Evolutionary conservation across 2,888 invertebrate genomes (phyloP), one percentile per base, ranked within the genome.

Genomic region (Dermolepida albohirtum): DNA sequence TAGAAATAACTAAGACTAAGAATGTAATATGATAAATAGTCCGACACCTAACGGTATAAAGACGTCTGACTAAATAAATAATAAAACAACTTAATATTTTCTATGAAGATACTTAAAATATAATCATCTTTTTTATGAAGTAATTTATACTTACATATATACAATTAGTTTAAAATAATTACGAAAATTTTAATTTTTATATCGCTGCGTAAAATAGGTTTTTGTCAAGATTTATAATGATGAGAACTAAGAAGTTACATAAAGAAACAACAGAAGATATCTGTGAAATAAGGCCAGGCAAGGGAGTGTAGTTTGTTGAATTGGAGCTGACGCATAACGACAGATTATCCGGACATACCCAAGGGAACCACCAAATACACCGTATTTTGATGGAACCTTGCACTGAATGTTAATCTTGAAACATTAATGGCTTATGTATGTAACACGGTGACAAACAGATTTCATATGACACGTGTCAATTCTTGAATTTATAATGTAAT

Each of bases 281-380:
- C 67, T 73, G 74, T 74, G 74, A 74, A 75, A 76, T 76, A 74
- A 76, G 76, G 75, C 73, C 71, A 74, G 76, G 75, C 76, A 74
- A 71, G 71, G 68, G 64, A 67, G 71, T 69, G 75, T 65, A 71
- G 72, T 72, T 67, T 69, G 70, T 66, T 69, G 72, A 72, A 74
- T 76, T 73, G 71, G 71, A 74, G 71, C 57, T 74, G 76, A 76
- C 76, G 68, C 69, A 72, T 69, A 73, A 70, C 73, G 76, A 76
- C 76, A 76, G 75, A 75, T 76, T 74, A 76, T 76, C 74, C 73
- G 68, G 73, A 73, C 72, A 71, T 65, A 66, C 74, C 74, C 76
- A 70, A 52, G 76, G 74, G 75, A 75, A 70, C 64, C 55, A 66
- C 59, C 70, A 64, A 65, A n/a, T n/a, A 68, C 68, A 70, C 73